phyloP scores from a whole-genome alignment of 2,797 vertebrate species.

The Xyrichtys novacula region DNA sequence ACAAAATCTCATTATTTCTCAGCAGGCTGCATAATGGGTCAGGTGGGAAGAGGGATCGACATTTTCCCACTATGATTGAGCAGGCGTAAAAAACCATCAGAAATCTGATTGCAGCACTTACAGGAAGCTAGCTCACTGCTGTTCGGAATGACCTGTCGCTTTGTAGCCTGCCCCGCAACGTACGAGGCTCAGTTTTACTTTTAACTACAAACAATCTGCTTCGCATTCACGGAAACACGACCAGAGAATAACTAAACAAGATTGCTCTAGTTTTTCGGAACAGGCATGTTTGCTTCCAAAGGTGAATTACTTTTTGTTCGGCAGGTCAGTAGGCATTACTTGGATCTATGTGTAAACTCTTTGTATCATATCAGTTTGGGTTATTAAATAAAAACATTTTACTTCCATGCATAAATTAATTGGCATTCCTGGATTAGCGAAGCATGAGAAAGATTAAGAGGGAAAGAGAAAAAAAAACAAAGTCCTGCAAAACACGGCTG shows the following conservation, averaged over 20 bases:
- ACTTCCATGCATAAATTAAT: neutral
- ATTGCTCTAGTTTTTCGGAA: constrained; percentile 51
- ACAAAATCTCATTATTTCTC: constrained; percentile 79
- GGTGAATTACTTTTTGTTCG: constrained; percentile 32
- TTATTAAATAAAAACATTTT: neutral
- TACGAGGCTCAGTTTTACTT: constrained; percentile 54
- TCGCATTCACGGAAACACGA: constrained; percentile 45
- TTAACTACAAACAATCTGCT: constrained; percentile 61
- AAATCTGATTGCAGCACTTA: constrained; percentile 76
- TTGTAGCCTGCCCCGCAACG: constrained; percentile 47
- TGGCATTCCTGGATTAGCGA: neutral
- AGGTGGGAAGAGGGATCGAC: constrained; percentile 49
- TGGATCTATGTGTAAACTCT: neutral
- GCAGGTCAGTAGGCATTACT: constrained; percentile 17
- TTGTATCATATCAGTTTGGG: neutral
- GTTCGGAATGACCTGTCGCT: constrained; percentile 69
- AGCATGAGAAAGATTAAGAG: neutral
- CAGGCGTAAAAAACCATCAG: constrained; percentile 61
- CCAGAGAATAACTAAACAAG: constrained; percentile 42
- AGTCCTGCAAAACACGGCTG: constrained; percentile 12
- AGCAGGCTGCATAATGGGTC: constrained; percentile 74
- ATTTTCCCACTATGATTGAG: constrained; percentile 65
- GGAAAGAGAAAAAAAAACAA: neutral
- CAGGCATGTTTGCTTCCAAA: constrained; percentile 38
- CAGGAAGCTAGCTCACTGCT: constrained; percentile 49